phyloP scores from a whole-genome alignment of 92 coral and sea anemone genomes.

The Muricea muricata region DNA sequence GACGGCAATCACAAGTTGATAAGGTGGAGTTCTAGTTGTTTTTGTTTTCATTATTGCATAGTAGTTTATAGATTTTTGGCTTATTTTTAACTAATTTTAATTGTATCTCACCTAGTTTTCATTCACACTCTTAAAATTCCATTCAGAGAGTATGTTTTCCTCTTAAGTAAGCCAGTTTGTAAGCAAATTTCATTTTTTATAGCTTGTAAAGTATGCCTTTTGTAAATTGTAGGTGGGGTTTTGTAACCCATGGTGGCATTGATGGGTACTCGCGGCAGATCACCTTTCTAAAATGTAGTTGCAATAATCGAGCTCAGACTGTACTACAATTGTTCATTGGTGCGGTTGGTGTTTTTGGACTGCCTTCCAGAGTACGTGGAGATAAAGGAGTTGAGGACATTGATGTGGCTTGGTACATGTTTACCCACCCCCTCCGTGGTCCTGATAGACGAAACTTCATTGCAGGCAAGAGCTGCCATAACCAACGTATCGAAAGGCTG shows the following conservation, averaged over 20 bases:
- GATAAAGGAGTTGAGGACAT: slow-evolving; percentile 68
- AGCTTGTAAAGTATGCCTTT: no score
- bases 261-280: slow-evolving; percentile 68
- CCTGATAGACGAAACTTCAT: background rate
- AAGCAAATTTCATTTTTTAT: no score
- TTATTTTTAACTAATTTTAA: no score
- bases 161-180: no score
- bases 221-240: slow-evolving; percentile 54
- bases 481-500: background rate
- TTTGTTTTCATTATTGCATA: background rate
- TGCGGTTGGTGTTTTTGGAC: slow-evolving; percentile 64
- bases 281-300: slow-evolving; percentile 52
- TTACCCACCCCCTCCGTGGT: background rate
- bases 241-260: slow-evolving; percentile 65
- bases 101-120: no score
- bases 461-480: background rate
- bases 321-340: slow-evolving; percentile 54
- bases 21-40: background rate
- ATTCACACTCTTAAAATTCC: no score
- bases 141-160: no score
- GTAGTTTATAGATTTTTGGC: no score
- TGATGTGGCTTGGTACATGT: slow-evolving; percentile 43
- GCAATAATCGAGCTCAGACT: slow-evolving; percentile 67
- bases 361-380: slow-evolving; percentile 69
- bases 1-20: background rate